A percentile compares a stretch with the other conserved stretches of the same genome.
These are phyloP conservation scores for Petaurus breviceps DNA, from an alignment of 2,113 vertebrate genomes.

Conservation along the genomic window DNA sequence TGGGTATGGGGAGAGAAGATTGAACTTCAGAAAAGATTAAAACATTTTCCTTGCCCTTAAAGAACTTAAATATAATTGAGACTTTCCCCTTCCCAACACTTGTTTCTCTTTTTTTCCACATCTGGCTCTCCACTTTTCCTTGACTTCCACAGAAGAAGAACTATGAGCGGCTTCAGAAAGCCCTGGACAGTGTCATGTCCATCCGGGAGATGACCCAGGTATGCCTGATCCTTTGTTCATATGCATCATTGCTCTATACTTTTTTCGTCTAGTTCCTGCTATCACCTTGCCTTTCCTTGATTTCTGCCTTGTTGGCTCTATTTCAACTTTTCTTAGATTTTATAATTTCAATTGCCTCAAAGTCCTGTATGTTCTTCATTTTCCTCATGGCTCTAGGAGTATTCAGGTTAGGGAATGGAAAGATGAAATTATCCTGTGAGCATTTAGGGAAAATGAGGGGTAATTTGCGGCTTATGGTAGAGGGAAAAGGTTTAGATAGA, in stretches of 20 bases:
- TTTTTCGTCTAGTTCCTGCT: slow-evolving; percentile 28
- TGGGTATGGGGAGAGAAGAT: background rate
- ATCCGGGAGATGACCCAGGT: slow-evolving; percentile 99
- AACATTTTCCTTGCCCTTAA: background rate
- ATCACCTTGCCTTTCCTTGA: slow-evolving; percentile 12
- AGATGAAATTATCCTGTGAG: background rate
- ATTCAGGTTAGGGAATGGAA: background rate
- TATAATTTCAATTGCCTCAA: slow-evolving; percentile 6
- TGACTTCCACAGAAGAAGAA: slow-evolving; percentile 94
- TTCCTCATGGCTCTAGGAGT: slow-evolving; percentile 35
- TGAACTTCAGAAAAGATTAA: background rate
- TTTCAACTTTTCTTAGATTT: slow-evolving; percentile 42
- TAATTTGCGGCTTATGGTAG: slow-evolving; percentile 42
- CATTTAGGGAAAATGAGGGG: slow-evolving; percentile 57
- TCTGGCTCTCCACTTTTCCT: slow-evolving; percentile 52
- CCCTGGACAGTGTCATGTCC: slow-evolving; percentile 99
- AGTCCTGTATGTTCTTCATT: slow-evolving; percentile 53
- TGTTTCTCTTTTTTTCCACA: slow-evolving; percentile 41
- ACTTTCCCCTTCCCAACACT: background rate
- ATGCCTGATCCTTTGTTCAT: background rate
- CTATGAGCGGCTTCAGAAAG: slow-evolving; percentile 98
- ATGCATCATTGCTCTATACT: slow-evolving; percentile 23
- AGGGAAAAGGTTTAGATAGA: slow-evolving; percentile 51
- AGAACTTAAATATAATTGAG: background rate
- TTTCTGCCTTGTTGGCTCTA: slow-evolving; percentile 50